Base-by-base conservation (phyloP, 30 jellyfish, hydroid and myxozoan species). In the Rhopilema esculentum region DNA sequence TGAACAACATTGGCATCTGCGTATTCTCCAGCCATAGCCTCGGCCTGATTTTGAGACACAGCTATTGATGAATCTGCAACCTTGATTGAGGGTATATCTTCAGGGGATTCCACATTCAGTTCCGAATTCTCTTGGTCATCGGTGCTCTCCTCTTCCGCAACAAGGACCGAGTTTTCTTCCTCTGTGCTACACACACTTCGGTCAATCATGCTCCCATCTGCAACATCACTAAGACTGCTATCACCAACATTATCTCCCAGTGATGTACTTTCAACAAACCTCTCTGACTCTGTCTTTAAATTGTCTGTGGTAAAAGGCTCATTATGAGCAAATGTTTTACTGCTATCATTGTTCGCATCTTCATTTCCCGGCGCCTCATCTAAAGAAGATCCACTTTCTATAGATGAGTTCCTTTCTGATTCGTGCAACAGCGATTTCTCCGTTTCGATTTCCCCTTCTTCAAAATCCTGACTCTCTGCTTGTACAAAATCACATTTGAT, bases 181-280 rank as follows among this genome's bases (percentile, higher is more conserved):
- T n/a, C 16, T 23, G 24, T 69, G n/a, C 4, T 27, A 29, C 20
- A 16, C 16, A 49, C 91, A 68, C 26, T 50, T 31, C 64, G 20
- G 0, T 68, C 90, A 8, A 26, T 24, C 25, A 62, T 69, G 30
- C 91, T 49, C 22, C 49, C 91, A 40, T 82, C 91, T 1, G 68
- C 24, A 31, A 76, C 53, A 26, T 66, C 84, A 66, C 76, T 69
- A 17, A 82, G n/a, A 18, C 89, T 40, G 50, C 89, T 79, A 18
- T 79, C 89, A 30, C 33, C 81, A 1, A 66, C 81, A 70, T 70
- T 66, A 30, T 27, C 30, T 28, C 33, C 31, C 65, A 21, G 29
- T 15, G 70, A 4, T 73, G 84, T 40, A 31, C 51, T 49, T 73
- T 40, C 57, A 40, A 66, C 68, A 72, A 23, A n/a, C 27, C 27